Percentiles rank a stretch among this genome's conserved stretches.
Conservation (phyloP, 1,140 invertebrate genomes). For the Luehdorfia chinensis region DNA sequence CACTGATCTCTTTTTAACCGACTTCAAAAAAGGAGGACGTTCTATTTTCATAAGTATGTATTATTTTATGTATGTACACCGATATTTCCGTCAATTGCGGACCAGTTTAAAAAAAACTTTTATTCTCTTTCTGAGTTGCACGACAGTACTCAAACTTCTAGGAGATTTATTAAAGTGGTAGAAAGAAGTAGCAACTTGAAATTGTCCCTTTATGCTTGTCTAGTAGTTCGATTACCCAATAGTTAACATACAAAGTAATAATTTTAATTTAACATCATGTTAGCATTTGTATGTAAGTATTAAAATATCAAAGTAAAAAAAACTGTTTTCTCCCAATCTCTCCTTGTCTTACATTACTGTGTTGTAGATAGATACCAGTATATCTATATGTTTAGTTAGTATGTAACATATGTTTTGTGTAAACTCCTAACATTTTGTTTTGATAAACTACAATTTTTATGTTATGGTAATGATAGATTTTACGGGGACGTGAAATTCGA, state of each 20-base stretch:
- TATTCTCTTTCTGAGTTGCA: too few species aligned
- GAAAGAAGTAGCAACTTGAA: too few species aligned
- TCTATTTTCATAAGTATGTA: not conserved
- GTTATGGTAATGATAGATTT: slow-evolving; percentile 16
- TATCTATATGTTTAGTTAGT: slow-evolving; percentile 11
- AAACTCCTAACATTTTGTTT: not conserved
- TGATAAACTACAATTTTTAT: not conserved
- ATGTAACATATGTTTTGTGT: not conserved
- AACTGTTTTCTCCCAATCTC: slow-evolving; percentile 11
- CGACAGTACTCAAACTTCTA: too few species aligned
- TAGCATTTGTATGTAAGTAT: slow-evolving; percentile 19
- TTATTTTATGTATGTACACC: too few species aligned
- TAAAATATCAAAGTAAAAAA: slow-evolving; percentile 21
- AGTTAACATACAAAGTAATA: slow-evolving; percentile 31
- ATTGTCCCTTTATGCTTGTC: slow-evolving; percentile 1
- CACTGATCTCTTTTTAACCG: too few species aligned
- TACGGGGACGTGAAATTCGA: slow-evolving; percentile 17
- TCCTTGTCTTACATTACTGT: slow-evolving; percentile 20
- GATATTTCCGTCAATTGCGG: too few species aligned
- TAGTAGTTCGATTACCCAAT: slow-evolving; percentile 21
- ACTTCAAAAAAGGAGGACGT: too few species aligned
- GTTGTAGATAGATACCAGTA: slow-evolving; percentile 28
- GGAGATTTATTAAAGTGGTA: too few species aligned
- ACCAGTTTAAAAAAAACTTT: too few species aligned
- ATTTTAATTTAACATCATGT: slow-evolving; percentile 24